Evolutionary conservation across 2,113 vertebrate genomes (phyloP), one percentile per base, ranked within the genome.

Genomic region (Anarhynchus alexandrinus): DNA sequence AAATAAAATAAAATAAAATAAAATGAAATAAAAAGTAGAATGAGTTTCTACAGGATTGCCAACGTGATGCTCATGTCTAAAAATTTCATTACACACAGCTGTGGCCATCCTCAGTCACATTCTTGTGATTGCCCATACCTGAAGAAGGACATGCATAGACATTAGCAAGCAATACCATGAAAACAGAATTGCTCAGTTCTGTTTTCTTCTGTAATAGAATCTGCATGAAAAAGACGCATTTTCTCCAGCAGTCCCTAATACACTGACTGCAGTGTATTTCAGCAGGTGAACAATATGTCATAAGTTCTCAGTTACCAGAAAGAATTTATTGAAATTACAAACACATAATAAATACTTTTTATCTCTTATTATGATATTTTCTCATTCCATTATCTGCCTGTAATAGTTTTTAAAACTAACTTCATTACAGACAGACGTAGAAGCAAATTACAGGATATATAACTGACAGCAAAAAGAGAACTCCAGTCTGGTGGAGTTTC

Each of bases 171-270:
- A 40, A 15, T 78, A 17, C 3, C 18, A 43, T 47, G 52, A 74
- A 91, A 90, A 57, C 3, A 76, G n/a, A 70, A 38, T 4, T 34
- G 6, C 47, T 95, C 8, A 18, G 11, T 42, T 73, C 15, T n/a
- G 16, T 0, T 45, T 40, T 66, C 16, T 42, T 12, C 54, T 57
- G 8, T 80, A 72, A n/a, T 7, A 72, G 6, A 64, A 80, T 38
- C 12, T 64, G 9, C 0, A 0, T 65, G 49, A 59, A 69, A 77
- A 91, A 67, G 3, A 42, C 1, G 0, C 4, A 36, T 70, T 71
- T 84, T 62, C 38, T 67, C 3, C 61, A 66, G 17, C 10, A 81
- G 13, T 73, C 25, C 20, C 5, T 27, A 84, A 62, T 20, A 52
- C 4, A 19, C 27, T 49, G 15, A 38, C 18, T 64, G 12, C 13